These are phyloP conservation scores for Lasiurus borealis DNA, from an alignment of 2,113 vertebrate genomes.

Conservation along the genomic window DNA sequence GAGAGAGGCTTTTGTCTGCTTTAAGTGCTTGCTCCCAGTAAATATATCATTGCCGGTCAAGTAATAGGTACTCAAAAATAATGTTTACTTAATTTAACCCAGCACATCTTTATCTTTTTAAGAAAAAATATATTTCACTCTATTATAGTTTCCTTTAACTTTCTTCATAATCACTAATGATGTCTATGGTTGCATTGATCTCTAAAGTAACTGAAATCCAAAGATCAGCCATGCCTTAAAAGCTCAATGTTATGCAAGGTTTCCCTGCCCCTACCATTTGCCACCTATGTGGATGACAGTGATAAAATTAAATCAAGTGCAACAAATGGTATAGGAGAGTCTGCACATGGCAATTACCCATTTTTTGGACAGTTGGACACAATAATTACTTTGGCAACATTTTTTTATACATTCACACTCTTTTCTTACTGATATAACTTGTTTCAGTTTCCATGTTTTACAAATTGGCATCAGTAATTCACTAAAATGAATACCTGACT, in stretches of 20 bases:
- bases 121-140: background rate
- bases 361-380: background rate
- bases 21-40: background rate
- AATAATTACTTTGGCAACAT: background rate
- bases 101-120: background rate
- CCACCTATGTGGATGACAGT: background rate
- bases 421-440: background rate
- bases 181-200: background rate
- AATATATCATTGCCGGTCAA: background rate
- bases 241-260: slow-evolving; percentile 26
- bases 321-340: background rate
- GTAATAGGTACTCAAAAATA: background rate
- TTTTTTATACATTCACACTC: background rate
- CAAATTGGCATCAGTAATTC: background rate
- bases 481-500: background rate
- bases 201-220: background rate
- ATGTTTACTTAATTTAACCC: background rate
- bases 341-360: background rate
- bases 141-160: background rate
- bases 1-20: background rate
- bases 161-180: background rate
- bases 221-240: background rate
- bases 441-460: background rate
- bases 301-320: background rate
- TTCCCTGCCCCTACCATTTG: background rate